These are phyloP conservation scores for Cephus runcator DNA, from an alignment of 2,888 invertebrate species.

Conservation along the genomic window DNA sequence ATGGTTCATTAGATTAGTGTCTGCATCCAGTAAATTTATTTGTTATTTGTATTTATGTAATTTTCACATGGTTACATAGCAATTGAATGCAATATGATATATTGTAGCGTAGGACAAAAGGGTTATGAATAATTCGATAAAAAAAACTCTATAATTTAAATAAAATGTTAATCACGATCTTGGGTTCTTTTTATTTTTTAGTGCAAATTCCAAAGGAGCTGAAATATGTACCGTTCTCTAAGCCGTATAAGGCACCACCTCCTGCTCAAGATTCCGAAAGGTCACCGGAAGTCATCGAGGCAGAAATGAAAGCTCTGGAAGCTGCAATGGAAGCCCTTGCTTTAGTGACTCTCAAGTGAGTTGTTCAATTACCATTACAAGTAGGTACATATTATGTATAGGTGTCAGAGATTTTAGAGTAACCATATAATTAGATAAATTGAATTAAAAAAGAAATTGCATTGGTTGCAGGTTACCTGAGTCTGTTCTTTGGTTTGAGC, in stretches of 20 bases:
- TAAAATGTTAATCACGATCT: not conserved
- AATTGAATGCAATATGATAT: too few relatives aligned
- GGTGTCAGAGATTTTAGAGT: not conserved
- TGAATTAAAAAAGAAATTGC: not conserved
- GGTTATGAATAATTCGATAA: not conserved
- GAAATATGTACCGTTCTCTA: slow-evolving; percentile 71
- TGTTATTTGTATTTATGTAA: too few relatives aligned
- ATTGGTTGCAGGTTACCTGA: slow-evolving; percentile 70
- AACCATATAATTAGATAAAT: not conserved
- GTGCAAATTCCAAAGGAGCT: slow-evolving; percentile 72
- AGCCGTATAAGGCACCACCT: slow-evolving; percentile 76
- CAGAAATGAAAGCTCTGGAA: slow-evolving; percentile 79
- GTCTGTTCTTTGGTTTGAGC: slow-evolving; percentile 81
- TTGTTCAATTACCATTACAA: slow-evolving; percentile 12
- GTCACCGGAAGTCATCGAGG: slow-evolving; percentile 83
- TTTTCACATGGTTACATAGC: too few relatives aligned
- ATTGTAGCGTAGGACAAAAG: too few relatives aligned
- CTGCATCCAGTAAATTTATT: too few relatives aligned
- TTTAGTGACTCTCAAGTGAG: slow-evolving; percentile 77
- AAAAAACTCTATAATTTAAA: not conserved
- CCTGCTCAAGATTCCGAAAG: slow-evolving; percentile 75
- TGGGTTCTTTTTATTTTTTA: slow-evolving; percentile 49
- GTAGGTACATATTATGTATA: not conserved
- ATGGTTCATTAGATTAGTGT: too few relatives aligned
- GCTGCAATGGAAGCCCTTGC: slow-evolving; percentile 79